phyloP scores from a whole-genome alignment of 2,113 vertebrate species.

The Malurus cyaneus region DNA sequence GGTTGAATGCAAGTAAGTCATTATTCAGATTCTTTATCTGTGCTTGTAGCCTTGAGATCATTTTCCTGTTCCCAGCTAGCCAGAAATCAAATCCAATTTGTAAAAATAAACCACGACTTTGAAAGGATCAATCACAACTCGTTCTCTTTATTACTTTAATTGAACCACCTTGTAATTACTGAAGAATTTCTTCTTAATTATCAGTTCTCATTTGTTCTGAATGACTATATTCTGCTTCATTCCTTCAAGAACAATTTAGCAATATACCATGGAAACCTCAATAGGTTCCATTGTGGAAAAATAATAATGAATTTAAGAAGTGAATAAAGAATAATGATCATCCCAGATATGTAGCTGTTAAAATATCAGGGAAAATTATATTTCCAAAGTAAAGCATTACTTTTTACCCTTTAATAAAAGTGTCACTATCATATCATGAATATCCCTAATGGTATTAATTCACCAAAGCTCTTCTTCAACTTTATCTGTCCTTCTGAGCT shows the following conservation, averaged over 20 bases:
- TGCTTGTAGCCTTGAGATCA: neutral
- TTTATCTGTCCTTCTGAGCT: neutral
- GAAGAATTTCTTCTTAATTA: constrained; percentile 36
- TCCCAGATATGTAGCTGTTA: neutral
- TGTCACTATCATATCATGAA: neutral
- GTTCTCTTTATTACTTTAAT: constrained; percentile 54
- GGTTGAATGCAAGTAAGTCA: neutral
- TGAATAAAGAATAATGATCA: neutral
- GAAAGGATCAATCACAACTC: constrained; percentile 19
- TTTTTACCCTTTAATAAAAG: constrained; percentile 24
- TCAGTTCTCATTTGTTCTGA: constrained; percentile 20
- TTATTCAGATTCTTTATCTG: neutral
- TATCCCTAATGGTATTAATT: neutral
- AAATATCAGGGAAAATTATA: constrained; percentile 23
- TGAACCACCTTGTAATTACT: constrained; percentile 45
- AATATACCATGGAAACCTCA: constrained; percentile 30
- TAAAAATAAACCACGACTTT: constrained; percentile 49
- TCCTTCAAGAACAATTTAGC: constrained; percentile 44
- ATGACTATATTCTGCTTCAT: constrained; percentile 21
- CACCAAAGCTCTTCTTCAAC: neutral
- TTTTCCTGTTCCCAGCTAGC: neutral
- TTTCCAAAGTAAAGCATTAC: neutral
- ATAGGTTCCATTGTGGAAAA: constrained; percentile 22
- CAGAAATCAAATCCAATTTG: constrained; percentile 40
- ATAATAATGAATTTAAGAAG: constrained; percentile 39